Base-by-base conservation (phyloP, 1,140 invertebrate species). In the Zaprionus kolodkinae region DNA sequence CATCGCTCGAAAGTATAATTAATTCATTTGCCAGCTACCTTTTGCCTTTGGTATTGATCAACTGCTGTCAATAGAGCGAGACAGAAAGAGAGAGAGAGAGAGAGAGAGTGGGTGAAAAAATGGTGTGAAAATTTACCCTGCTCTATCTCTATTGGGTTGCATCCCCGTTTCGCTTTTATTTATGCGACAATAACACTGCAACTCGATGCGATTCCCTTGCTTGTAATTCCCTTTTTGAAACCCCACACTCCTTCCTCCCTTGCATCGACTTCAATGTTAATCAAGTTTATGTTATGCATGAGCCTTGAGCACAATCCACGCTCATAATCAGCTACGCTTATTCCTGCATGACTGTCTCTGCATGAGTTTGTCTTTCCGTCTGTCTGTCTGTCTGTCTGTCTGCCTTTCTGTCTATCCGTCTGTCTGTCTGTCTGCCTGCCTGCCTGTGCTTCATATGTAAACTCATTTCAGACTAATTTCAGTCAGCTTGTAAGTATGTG, bases 251-350 rank as follows among this genome's bases (percentile, higher is more conserved):
- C 21, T 17, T 50, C 10, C 35, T 17, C 15, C 36, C 27, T 27
- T 59, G 66, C 43, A 38, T 45, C 12, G 27, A 21, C 54, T 45
- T 36, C 21, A 17, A 62, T 35, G 81, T 84, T 84, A 84, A 88
- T 88, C 85, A 83, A 75, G 77, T 81, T 71, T 80, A 54, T 60
- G 80, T 73, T 75, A 75, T 88, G 77, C 84, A 87, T 72, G 55
- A 65, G 64, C 61, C 66, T 65, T 52, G 60, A 59, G 67, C 30
- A 55, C 63, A 7, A n/a, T 56, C 48, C 61, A 55, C 12, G 54
- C 64, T 64, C 60, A 66, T 85, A 78, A 86, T 86, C 75, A 81
- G 76, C 11, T 86, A 79, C 50, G 78, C 78, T 78, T 78, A 78
- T 55, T 43, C 36, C 7, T 72, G 81, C 68, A 17, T 2, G 45